Percentiles rank a stretch among this genome's conserved stretches.
These are phyloP conservation scores for Caenorhabditis sinica DNA, from an alignment of 2,888 invertebrate species.

Conservation along the genomic window DNA sequence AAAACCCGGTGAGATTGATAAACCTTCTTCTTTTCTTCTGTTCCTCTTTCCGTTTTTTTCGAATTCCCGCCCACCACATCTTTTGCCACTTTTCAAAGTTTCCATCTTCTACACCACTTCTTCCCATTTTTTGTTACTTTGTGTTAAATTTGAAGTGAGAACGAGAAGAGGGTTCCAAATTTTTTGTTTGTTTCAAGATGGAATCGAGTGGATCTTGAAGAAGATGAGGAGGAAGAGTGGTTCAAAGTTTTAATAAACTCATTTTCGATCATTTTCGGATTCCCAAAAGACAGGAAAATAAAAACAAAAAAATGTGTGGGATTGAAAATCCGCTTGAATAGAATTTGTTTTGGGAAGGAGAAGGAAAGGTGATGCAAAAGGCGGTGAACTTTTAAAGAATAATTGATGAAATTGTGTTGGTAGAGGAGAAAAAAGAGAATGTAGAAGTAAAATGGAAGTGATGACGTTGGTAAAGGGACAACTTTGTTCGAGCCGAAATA, in stretches of 20 bases:
- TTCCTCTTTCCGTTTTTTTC: conserved; percentile 7
- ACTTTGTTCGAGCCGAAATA: too few relatives aligned
- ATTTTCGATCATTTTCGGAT: conserved; percentile 10
- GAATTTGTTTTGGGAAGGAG: neutral
- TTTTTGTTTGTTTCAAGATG: conserved; percentile 52
- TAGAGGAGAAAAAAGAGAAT: neutral
- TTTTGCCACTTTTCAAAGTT: conserved; percentile 18
- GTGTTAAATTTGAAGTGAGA: conserved; percentile 40
- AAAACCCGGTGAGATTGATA: conserved; percentile 63
- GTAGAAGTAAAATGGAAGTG: neutral
- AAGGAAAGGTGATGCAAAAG: conserved; percentile 15
- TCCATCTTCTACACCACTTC: neutral
- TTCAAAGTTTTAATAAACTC: conserved; percentile 50
- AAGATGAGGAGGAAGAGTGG: conserved; percentile 12
- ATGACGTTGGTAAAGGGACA: conserved; percentile 16
- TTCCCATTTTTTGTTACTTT: conserved; percentile 32
- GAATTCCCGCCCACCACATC: conserved; percentile 16
- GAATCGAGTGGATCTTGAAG: neutral
- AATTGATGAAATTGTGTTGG: conserved; percentile 52
- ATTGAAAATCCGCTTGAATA: neutral
- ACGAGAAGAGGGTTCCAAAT: conserved; percentile 11
- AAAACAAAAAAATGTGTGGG: conserved; percentile 28
- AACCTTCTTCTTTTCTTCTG: conserved; percentile 22
- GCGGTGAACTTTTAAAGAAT: conserved; percentile 55
- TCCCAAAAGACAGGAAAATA: neutral